Evolutionary conservation across 2,797 vertebrate genomes (phyloP), one percentile per base, ranked within the genome.

Genomic region (Spinibarbus caldwelli): DNA sequence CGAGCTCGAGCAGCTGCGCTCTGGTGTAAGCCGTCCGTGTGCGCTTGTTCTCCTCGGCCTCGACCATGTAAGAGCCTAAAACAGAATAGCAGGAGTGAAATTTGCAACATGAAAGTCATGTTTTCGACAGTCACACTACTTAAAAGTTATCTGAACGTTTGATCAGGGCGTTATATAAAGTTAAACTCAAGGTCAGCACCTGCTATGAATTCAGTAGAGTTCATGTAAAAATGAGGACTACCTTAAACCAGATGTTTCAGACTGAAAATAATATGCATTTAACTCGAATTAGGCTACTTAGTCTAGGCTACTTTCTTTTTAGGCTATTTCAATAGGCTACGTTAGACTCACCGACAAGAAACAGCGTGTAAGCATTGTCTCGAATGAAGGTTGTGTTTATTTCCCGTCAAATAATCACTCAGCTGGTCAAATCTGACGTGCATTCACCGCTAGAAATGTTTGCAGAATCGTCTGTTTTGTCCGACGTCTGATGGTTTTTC

Each of bases 1-100:
- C 98, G 71, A 99, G 94, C 90, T 99, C 98, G 87, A 99, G 95
- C 79, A 99, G 95, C 94, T 99, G 98, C 0, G 98, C 97, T 38
- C 98, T 94, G 0, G 98, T 99, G 93, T 99, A 99, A 0, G 98
- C 98, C 0, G 98, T 99, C 88, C 98, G 91, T 4, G 98, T 99
- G 88, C 98, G 93, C 91, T 99, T 99, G 93, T 96, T 99, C 89
- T 99, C 98, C 91, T 99, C 98, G 0, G 94, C 95, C 88, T 99
- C 98, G 1, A 95, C 93, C 82, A 96, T 85, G 86, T 97, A 99
- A 1, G 96, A 91, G 0, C 97, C 98, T 99, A 86, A 21, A 9
- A 86, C 82, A 78, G 1, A 80, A 34, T 21, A 8, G 43, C 36
- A 57, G n/a, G 15, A 71, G 5, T 7, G n/a, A 43, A 21, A 38